Evolutionary conservation across 2,888 invertebrate species (phyloP).

Genomic region (Cheilosia urbana): DNA sequence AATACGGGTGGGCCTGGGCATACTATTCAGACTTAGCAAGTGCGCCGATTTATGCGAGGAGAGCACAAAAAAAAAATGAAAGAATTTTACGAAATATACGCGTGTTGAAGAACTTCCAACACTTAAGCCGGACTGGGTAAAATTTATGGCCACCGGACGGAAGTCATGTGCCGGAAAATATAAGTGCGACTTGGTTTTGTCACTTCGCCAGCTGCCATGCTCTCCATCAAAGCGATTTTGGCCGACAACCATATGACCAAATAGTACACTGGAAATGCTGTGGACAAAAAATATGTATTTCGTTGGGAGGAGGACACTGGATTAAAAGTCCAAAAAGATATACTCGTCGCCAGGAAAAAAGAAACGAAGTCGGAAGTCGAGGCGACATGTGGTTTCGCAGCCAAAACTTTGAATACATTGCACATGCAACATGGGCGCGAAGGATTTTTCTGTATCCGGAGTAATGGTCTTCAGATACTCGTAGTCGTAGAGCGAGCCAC

Average conservation of each 20-base stretch:
- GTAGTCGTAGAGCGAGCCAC: constrained; percentile 2
- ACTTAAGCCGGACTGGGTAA: constrained; percentile 49
- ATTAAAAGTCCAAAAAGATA: constrained; percentile 18
- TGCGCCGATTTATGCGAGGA: constrained; percentile 11
- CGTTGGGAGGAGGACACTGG: constrained; percentile 25
- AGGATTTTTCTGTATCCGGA: constrained; percentile 14
- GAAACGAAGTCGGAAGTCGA: constrained; percentile 54
- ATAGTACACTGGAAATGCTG: constrained; percentile 14
- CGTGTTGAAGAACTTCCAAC: constrained; percentile 42
- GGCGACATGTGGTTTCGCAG: constrained; percentile 70
- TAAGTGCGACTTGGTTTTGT: constrained; percentile 70
- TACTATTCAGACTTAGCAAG: neutral
- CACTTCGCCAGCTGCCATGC: constrained; percentile 64
- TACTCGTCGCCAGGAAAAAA: constrained; percentile 36
- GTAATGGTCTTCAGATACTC: constrained; percentile 2
- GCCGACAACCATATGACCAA: constrained; percentile 51
- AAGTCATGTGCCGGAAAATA: constrained; percentile 71
- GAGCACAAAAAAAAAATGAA: neutral
- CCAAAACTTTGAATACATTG: constrained; percentile 64
- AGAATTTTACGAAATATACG: constrained; percentile 6
- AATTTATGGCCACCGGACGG: constrained; percentile 60
- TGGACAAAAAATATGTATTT: neutral
- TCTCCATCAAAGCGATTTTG: constrained; percentile 64
- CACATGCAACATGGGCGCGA: constrained; percentile 30
- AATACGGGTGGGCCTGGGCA: constrained; percentile 17